Evolutionary conservation across 1,140 invertebrate genomes (phyloP), one percentile per base, ranked within the genome.

Genomic region (Plutomurus gul): DNA sequence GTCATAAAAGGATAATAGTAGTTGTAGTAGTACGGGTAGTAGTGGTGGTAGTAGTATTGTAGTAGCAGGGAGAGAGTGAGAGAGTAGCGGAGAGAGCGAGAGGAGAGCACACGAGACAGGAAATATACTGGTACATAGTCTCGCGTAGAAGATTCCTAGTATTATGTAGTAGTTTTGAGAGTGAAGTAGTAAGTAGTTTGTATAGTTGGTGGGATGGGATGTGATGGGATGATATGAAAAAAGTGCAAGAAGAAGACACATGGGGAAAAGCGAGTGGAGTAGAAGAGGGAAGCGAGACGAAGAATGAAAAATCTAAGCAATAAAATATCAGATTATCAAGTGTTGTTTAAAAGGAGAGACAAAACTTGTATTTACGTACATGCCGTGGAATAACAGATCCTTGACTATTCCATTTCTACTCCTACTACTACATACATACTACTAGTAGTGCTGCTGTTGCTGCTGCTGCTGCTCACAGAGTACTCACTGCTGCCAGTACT

Each of bases 301-400:
- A 77, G 79, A 77, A 80, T 80, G 79, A 80, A 80, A 80, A 80
- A 80, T 80, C 79, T 80, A 80, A 80, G 79, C 79, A 80, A 80
- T 80, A 80, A 80, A 80, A 80, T 80, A 80, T 80, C 56, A 80
- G 79, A 80, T 80, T 80, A 80, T 80, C 79, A 80, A 80, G 60
- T 80, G 79, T 80, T 80, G 79, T 80, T 80, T 80, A 80, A 80
- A 80, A 76, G 70, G 73, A 37, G 73, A 80, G 78, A 79, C 77
- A 79, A 77, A 79, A 79, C 40, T 79, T 79, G 77, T 75, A 79
- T 79, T 79, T 79, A 79, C 71, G 71, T 43, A 75, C 73, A 75
- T 51, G 73, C 40, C 73, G 46, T 75, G 73, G 73, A 39, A 75
- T 49, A 75, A 40, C 40, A 49, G 36, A 75, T 75, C 73, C 73